These are phyloP conservation scores for Bathynomus jamesi DNA, from an alignment of 1,140 invertebrate genomes.

Conservation along the genomic window DNA sequence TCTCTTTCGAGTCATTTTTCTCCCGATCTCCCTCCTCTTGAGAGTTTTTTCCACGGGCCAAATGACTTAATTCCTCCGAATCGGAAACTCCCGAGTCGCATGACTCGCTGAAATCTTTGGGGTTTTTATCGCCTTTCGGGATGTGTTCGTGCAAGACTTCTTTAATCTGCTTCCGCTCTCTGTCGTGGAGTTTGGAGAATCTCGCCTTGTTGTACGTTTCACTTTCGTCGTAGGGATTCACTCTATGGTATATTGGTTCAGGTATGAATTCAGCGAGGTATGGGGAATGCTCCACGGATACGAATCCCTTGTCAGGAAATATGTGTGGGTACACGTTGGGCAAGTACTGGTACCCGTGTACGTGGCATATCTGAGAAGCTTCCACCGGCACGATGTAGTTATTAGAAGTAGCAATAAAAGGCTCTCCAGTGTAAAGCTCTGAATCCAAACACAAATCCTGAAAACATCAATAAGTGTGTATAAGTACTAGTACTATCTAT, in stretches of 20 bases:
- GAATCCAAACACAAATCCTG: conserved; percentile 29
- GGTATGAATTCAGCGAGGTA: conserved; percentile 22
- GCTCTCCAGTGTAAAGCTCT: conserved; percentile 33
- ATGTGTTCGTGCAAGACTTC: conserved; percentile 17
- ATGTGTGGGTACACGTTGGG: background rate
- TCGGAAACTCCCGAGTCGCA: conserved; percentile 29
- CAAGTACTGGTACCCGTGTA: conserved; percentile 24
- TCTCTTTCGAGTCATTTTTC: conserved; percentile 8
- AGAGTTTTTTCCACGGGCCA: conserved; percentile 1
- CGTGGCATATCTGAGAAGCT: conserved; percentile 22
- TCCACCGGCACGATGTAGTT: conserved; percentile 33
- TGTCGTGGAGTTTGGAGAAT: conserved; percentile 15
- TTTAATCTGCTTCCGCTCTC: conserved; percentile 24
- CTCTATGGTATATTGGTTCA: background rate
- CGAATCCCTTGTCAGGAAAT: conserved; percentile 20
- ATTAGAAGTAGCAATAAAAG: conserved; percentile 34
- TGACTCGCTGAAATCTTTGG: conserved; percentile 14
- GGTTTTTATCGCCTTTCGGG: background rate
- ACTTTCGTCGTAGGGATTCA: background rate
- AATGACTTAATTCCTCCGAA: conserved; percentile 20
- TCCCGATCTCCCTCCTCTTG: conserved; percentile 12
- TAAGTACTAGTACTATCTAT: too few relatives aligned
- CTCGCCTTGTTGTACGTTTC: conserved; percentile 3
- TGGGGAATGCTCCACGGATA: conserved; percentile 31
- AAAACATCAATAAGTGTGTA: background rate